A percentile compares a stretch with the other conserved stretches of the same genome.
These are phyloP conservation scores for Spisula solida DNA, from an alignment of 2,888 invertebrate genomes.

Conservation along the genomic window DNA sequence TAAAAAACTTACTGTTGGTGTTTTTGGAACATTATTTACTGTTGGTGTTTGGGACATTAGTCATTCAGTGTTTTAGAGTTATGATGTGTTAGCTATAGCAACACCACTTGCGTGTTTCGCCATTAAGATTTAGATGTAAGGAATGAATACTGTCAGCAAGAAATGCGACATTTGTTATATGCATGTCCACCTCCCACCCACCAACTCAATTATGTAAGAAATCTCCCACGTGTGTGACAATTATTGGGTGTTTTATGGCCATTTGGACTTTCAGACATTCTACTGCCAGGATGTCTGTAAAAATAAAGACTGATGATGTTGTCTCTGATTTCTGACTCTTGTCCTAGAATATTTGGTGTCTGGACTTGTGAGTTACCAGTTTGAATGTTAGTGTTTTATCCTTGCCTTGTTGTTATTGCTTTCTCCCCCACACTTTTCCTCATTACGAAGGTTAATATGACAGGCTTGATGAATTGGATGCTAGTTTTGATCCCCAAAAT, in stretches of 20 bases:
- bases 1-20: neutral
- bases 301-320: neutral
- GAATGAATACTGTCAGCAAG: neutral
- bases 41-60: neutral
- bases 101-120: neutral
- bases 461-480: constrained; percentile 5
- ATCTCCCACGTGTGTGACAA: neutral
- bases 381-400: neutral
- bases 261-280: neutral
- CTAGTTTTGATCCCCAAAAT: constrained; percentile 11
- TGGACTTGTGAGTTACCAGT: neutral
- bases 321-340: neutral
- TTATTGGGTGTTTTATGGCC: neutral
- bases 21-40: neutral
- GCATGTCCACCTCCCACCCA: neutral
- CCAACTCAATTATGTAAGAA: neutral
- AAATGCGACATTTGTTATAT: neutral
- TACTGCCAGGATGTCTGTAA: neutral
- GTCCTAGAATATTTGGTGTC: neutral
- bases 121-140: too few species aligned
- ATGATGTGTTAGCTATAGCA: too few species aligned
- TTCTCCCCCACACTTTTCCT: neutral
- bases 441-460: constrained; percentile 4
- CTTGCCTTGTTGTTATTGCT: neutral
- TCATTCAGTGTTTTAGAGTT: neutral